Percentiles rank a stretch among this genome's conserved stretches.
These are phyloP conservation scores for Zalophus californianus DNA, from an alignment of 2,797 vertebrate species.

Conservation along the genomic window DNA sequence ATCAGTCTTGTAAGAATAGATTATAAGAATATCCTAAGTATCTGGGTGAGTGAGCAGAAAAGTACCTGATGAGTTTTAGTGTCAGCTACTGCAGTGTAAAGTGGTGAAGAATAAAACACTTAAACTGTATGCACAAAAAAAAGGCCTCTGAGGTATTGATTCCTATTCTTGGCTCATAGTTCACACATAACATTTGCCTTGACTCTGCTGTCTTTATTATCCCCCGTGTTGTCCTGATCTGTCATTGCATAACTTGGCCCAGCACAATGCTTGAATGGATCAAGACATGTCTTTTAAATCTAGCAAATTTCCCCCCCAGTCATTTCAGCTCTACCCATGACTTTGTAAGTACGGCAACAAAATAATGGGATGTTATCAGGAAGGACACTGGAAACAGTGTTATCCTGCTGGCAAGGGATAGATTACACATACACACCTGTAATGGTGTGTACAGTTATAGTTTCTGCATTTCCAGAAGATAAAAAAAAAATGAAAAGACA, in stretches of 20 bases:
- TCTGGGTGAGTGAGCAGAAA: neutral
- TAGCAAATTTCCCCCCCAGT: neutral
- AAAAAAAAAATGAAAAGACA: neutral
- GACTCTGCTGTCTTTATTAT: neutral
- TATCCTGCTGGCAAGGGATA: neutral
- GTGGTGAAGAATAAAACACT: neutral
- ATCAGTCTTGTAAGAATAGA: neutral
- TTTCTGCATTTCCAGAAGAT: neutral
- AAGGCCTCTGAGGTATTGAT: neutral
- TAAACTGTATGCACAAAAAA: neutral
- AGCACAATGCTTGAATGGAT: neutral
- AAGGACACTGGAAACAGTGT: neutral
- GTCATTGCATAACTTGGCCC: neutral
- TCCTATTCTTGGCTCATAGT: neutral
- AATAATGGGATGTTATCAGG: neutral
- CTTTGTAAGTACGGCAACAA: neutral
- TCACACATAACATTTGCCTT: neutral
- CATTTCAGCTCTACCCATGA: neutral
- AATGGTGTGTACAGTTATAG: too few species aligned
- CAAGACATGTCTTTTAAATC: neutral
- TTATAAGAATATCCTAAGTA: neutral
- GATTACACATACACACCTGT: neutral
- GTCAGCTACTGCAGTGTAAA: neutral
- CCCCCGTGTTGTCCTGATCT: neutral
- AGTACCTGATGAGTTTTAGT: neutral